phyloP scores from a whole-genome alignment of 2,113 vertebrate genomes.

The Candoia aspera region DNA sequence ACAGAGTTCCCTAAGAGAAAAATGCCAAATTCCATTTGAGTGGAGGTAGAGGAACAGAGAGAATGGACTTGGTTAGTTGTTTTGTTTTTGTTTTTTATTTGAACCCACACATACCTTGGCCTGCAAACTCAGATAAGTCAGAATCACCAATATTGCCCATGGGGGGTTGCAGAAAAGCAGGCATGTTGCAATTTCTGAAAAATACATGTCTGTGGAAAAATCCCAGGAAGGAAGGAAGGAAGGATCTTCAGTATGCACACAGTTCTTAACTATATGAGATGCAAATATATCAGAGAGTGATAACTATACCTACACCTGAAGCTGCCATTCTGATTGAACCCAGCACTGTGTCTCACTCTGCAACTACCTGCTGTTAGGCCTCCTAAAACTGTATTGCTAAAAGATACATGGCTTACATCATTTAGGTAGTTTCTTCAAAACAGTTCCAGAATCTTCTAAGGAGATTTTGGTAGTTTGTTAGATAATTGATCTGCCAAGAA shows the following conservation, averaged over 20 bases:
- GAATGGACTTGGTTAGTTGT: background rate
- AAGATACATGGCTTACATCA: background rate
- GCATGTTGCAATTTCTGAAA: constrained; percentile 6
- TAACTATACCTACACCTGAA: background rate
- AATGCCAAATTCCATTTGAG: background rate
- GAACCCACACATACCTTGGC: background rate
- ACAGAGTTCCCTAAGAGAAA: constrained; percentile 9
- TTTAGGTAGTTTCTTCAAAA: background rate
- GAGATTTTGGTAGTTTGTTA: background rate
- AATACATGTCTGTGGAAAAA: background rate
- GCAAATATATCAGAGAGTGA: background rate
- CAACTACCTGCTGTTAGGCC: background rate
- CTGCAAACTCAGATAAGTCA: background rate
- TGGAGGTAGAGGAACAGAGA: background rate
- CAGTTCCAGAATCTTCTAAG: background rate
- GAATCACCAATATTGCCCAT: background rate
- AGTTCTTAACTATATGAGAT: background rate
- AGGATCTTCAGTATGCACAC: background rate
- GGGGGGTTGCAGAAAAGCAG: background rate
- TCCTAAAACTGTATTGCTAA: background rate
- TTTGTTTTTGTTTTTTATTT: background rate
- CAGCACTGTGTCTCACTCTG: background rate
- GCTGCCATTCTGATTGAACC: background rate
- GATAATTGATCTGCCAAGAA: background rate
- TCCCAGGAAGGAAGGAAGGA: background rate